Evolutionary conservation across 2,888 invertebrate genomes (phyloP), one percentile per base, ranked within the genome.

Genomic region (Drosophila flavopinicola): DNA sequence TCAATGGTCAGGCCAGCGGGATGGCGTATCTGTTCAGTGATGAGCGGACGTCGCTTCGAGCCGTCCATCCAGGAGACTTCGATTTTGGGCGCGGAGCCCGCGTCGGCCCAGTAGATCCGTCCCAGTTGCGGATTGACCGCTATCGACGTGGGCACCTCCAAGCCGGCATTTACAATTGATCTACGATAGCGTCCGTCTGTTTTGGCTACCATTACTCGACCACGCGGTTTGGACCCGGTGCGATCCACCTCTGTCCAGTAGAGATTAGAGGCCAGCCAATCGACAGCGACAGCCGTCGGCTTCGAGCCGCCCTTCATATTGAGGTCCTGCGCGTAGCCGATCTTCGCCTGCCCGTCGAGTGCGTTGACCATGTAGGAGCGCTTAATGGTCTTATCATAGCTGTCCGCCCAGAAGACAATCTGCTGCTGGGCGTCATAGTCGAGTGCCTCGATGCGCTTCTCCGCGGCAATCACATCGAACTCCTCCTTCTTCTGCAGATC

Each of bases 61-160:
- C 99, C 99, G 88, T 98, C 99, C 98, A 99, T 97, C 97, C 98
- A 99, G 1, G 98, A 94, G 3, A 95, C 94, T 90, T 99, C 99
- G 66, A 99, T 98, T 91, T 98, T 99, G 0, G 98, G 97, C 2
- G 94, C 94, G 0, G 95, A 94, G 4, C 98, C 98, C 0, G 96
- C 95, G 90, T 99, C 98, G 0, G 98, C 94, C 98, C 99, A 99
- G 91, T 96, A 97, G 93, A 99, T 94, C 71, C 94, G 92, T 1
- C 98, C 98, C 63, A 94, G 90, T 76, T 96, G 94, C 0, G 97
- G 97, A 92, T 98, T 97, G 0, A 98, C 93, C 0, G 94, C 98
- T 15, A 99, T 92, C 0, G 98, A 95, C 0, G 97, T 96, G 0
- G 99, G 99, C 77, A 94, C 94, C 83, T 97, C 97, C 13, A 98